Base-by-base conservation (phyloP, 2,113 vertebrate species). In the Antechinus flavipes region DNA sequence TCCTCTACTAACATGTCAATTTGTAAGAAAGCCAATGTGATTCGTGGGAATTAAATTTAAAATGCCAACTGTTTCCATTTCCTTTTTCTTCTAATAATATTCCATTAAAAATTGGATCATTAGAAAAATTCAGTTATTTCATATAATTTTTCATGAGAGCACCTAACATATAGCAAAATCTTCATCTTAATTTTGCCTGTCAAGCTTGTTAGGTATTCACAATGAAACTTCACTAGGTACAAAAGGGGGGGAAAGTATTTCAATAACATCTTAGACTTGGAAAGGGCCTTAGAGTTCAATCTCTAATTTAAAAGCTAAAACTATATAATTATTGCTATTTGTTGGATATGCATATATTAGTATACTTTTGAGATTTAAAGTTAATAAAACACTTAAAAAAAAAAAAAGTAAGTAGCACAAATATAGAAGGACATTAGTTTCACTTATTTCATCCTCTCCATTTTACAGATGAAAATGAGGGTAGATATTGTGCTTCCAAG, bases 41-140 rank as follows among this genome's bases (percentile, higher is more conserved):
- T 96, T 90, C 35, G 90, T 91, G 58, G 93, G 92, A 97, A 97
- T 92, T 96, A 96, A 97, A 95, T 55, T 24, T 89, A 96, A 96
- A 91, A 94, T 58, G 91, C 2, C 90, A 93, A 61, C 19, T 0
- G 54, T 56, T 58, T 25, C 16, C 46, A 96, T 91, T 47, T 50
- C 95, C 30, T 95, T 42, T 96, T 92, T 8, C 56, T 91, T 97
- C 50, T 97, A 89, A 90, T 91, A 92, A 94, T 91, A 95, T 97
- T 94, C 47, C 92, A 90, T 95, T 97, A 94, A 84, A 25, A 95
- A 96, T 95, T 94, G 94, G 52, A 84, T 95, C 91, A 27, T 90
- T 96, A 93, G 24, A 54, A 52, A 2, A 95, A 94, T 26, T 96
- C 54, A 97, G 35, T 84, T 89, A 91, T 30, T 92, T 93, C 19